Conservation (phyloP, 2,113 vertebrate species). For the Scortum barcoo region DNA sequence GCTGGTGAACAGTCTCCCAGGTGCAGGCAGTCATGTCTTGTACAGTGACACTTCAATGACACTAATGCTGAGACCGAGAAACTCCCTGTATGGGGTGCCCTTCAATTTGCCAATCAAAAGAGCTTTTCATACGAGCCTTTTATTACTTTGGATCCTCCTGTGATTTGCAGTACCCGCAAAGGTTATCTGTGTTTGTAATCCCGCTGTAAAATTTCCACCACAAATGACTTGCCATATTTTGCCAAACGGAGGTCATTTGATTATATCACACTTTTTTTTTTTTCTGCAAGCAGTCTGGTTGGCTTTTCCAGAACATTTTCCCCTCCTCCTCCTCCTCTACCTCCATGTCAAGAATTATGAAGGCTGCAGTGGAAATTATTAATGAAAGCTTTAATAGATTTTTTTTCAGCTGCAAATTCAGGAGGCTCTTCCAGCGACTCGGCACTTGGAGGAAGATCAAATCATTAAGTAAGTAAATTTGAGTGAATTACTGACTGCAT, state of each 20-base stretch:
- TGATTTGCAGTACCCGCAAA: conserved; percentile 43
- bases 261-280: conserved; percentile 9
- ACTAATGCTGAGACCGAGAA: conserved; percentile 28
- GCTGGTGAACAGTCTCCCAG: background rate
- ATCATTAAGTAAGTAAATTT: conserved; percentile 36
- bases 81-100: conserved; percentile 22
- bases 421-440: conserved; percentile 47
- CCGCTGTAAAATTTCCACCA: background rate
- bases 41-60: conserved; percentile 21
- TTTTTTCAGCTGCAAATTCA: conserved; percentile 52
- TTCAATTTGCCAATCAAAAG: conserved; percentile 46
- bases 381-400: conserved; percentile 54
- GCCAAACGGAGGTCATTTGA: conserved; percentile 23
- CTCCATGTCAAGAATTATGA: conserved; percentile 36
- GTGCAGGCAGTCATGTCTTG: conserved; percentile 24
- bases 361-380: conserved; percentile 60
- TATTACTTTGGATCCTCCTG: conserved; percentile 11
- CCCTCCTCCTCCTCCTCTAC: background rate
- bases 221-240: conserved; percentile 26
- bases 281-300: conserved; percentile 5
- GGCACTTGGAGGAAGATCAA: conserved; percentile 47
- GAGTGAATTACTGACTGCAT: conserved; percentile 22
- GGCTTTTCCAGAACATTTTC: conserved; percentile 13
- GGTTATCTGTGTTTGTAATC: conserved; percentile 26
- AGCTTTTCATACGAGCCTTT: conserved; percentile 31